phyloP scores from a whole-genome alignment of 2,888 invertebrate genomes.

The Hoplodrina blanda region DNA sequence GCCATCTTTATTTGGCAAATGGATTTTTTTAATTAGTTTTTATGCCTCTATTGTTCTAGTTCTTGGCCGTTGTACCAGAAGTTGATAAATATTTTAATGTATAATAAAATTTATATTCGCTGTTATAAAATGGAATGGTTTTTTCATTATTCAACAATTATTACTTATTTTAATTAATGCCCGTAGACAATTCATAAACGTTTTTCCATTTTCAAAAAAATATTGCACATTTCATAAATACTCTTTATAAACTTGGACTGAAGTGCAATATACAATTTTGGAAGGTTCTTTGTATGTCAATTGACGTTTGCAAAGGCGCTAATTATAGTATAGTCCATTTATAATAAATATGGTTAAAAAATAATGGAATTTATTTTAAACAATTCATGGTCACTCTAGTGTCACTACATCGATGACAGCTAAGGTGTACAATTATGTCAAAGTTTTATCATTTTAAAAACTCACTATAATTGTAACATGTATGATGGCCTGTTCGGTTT shows the following conservation, averaged over 20 bases:
- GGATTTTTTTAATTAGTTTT: slow-evolving; percentile 60
- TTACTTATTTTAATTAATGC: slow-evolving; percentile 13
- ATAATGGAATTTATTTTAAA: background rate
- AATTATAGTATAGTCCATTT: background rate
- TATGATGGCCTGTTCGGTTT: slow-evolving; percentile 13
- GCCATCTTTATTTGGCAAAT: slow-evolving; percentile 64
- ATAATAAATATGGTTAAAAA: background rate
- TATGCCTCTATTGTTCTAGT: slow-evolving; percentile 57
- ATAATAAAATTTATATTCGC: slow-evolving; percentile 10
- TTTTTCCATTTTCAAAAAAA: too few relatives aligned
- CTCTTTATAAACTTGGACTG: background rate
- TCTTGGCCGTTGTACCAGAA: slow-evolving; percentile 25
- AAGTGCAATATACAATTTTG: background rate
- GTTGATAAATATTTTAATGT: slow-evolving; percentile 25
- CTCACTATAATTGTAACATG: slow-evolving; percentile 17
- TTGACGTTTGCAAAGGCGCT: background rate
- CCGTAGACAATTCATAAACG: background rate
- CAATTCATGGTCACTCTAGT: background rate
- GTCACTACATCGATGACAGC: slow-evolving; percentile 31
- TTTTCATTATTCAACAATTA: background rate
- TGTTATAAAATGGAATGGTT: slow-evolving; percentile 20
- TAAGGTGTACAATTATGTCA: slow-evolving; percentile 13
- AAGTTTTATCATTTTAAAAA: slow-evolving; percentile 30
- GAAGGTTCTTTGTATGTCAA: background rate
- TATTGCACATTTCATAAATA: too few relatives aligned